Conservation (phyloP, 2,113 vertebrate species). For the Nerophis ophidion region DNA sequence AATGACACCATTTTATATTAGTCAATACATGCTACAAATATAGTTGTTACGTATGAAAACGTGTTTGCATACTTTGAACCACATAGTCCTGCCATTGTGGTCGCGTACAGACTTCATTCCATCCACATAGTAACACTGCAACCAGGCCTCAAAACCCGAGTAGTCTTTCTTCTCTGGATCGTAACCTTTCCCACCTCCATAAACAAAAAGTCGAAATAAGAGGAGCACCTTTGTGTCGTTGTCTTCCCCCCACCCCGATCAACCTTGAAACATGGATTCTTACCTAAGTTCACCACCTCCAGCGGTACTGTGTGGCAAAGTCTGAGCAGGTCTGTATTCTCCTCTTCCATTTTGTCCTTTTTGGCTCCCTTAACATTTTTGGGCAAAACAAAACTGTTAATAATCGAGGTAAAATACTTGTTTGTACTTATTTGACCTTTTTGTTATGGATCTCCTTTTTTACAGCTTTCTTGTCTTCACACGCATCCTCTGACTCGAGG, state of each 20-base stretch:
- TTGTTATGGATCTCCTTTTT: slow-evolving; percentile 28
- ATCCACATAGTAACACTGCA: slow-evolving; percentile 80
- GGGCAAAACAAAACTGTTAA: slow-evolving; percentile 6
- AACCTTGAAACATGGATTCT: not conserved
- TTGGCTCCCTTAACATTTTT: slow-evolving; percentile 30
- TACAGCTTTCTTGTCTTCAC: slow-evolving; percentile 37
- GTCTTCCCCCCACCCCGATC: not conserved
- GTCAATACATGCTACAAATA: not conserved
- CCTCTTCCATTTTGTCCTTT: slow-evolving; percentile 65
- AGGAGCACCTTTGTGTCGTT: not conserved
- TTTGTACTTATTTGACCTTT: slow-evolving; percentile 33
- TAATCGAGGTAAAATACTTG: not conserved
- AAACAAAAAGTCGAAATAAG: not conserved
- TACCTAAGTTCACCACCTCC: slow-evolving; percentile 82
- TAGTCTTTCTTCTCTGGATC: slow-evolving; percentile 64
- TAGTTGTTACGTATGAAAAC: not conserved
- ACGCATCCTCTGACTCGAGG: slow-evolving; percentile 57
- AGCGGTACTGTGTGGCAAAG: slow-evolving; percentile 84
- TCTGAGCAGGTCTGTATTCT: slow-evolving; percentile 78
- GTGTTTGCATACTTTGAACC: slow-evolving; percentile 78
- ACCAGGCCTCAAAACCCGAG: slow-evolving; percentile 72
- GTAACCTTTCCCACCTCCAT: slow-evolving; percentile 78
- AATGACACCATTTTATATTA: slow-evolving; percentile 25
- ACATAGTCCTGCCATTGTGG: slow-evolving; percentile 81
- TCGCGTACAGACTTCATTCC: slow-evolving; percentile 84